Conservation (phyloP, 37 sponge, comb jelly and placozoan genomes). For the Aplysina aerophoba region DNA sequence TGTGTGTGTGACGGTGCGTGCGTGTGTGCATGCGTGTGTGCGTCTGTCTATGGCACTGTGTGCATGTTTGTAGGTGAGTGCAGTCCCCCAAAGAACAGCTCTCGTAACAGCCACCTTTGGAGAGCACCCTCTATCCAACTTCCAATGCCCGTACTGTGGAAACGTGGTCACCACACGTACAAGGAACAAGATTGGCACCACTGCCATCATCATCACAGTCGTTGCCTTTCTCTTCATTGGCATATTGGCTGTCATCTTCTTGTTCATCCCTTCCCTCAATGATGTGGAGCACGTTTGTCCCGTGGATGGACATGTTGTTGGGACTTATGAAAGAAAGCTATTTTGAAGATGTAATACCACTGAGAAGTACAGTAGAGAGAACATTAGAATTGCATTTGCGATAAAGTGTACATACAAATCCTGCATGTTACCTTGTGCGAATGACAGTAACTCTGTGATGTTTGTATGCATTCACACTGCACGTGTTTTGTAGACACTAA, state of each 20-base stretch:
- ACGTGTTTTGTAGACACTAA: too few species aligned
- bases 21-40: slow-evolving; percentile 12
- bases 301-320: background rate
- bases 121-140: background rate
- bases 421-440: too few species aligned
- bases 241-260: background rate
- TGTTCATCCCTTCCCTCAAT: background rate
- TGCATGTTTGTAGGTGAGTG: background rate
- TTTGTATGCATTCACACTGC: too few species aligned
- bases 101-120: background rate
- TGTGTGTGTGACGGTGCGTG: background rate
- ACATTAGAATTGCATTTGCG: too few species aligned
- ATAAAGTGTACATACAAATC: too few species aligned
- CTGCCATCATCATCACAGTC: background rate
- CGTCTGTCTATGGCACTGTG: background rate
- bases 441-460: too few species aligned
- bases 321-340: background rate
- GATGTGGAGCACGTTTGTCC: slow-evolving; percentile 13
- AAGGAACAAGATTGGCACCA: background rate
- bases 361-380: too few species aligned
- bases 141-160: slow-evolving; percentile 8
- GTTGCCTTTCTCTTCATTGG: background rate
- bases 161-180: background rate
- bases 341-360: too few species aligned
- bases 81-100: background rate